These are phyloP conservation scores for Apamea crenata DNA, from an alignment of 2,888 invertebrate species.

Conservation along the genomic window DNA sequence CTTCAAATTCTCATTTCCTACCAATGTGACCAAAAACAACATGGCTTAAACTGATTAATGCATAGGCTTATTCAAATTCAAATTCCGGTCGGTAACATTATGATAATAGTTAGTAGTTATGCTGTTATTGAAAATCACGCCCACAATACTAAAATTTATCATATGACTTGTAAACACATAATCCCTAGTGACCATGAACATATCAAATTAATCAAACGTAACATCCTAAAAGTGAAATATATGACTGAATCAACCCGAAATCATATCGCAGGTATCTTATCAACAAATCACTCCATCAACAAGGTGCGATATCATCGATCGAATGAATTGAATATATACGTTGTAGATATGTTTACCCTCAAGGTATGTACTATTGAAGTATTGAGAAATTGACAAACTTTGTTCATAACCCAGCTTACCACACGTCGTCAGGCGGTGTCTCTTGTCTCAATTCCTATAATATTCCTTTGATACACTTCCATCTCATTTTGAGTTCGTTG, in stretches of 20 bases:
- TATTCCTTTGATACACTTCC: slow-evolving; percentile 39
- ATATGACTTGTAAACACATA: slow-evolving; percentile 18
- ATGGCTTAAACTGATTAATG: background rate
- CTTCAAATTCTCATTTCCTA: too few species aligned
- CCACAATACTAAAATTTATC: slow-evolving; percentile 6
- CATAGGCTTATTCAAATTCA: background rate
- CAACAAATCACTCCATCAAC: slow-evolving; percentile 57
- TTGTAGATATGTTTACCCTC: background rate
- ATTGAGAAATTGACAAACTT: slow-evolving; percentile 30
- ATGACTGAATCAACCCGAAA: slow-evolving; percentile 48
- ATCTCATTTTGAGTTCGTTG: slow-evolving; percentile 32
- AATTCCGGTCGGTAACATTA: background rate
- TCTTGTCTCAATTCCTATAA: slow-evolving; percentile 9
- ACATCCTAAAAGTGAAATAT: slow-evolving; percentile 23
- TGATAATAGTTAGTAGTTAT: background rate
- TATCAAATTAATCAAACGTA: slow-evolving; percentile 42
- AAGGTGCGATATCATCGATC: slow-evolving; percentile 46
- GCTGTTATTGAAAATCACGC: slow-evolving; percentile 14
- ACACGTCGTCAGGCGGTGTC: background rate
- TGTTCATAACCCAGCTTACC: slow-evolving; percentile 20
- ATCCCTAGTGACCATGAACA: slow-evolving; percentile 27
- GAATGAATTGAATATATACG: slow-evolving; percentile 6
- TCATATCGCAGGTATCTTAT: slow-evolving; percentile 50
- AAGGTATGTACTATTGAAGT: background rate
- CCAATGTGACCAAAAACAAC: background rate